phyloP scores from a whole-genome alignment of 2,113 vertebrate species.

The Ictidomys tridecemlineatus region DNA sequence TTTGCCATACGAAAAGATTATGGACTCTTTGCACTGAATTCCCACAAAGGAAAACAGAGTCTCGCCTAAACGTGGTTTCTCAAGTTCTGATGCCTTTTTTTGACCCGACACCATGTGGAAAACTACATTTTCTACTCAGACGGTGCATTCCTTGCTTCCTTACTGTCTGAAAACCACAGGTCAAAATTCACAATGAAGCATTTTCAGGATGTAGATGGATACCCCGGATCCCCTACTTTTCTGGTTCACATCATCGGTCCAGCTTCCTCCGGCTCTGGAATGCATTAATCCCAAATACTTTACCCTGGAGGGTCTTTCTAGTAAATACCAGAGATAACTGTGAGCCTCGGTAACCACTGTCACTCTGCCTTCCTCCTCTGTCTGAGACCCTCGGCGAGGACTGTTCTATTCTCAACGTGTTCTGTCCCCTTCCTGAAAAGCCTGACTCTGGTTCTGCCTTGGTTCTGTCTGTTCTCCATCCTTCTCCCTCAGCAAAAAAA shows the following conservation, averaged over 20 bases:
- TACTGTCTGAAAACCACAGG: not conserved
- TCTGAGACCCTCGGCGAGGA: not conserved
- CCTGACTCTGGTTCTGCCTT: not conserved
- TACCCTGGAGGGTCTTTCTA: not conserved
- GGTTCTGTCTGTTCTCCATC: not conserved
- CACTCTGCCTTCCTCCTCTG: not conserved
- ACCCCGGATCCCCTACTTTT: not conserved
- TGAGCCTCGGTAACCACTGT: too few relatives aligned
- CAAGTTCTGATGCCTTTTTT: conserved; percentile 53
- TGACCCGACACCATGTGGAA: not conserved
- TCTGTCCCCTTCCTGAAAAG: not conserved
- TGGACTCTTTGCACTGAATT: conserved; percentile 64
- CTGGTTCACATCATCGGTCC: not conserved
- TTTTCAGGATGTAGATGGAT: not conserved
- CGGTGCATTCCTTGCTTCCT: not conserved
- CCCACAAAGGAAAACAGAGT: conserved; percentile 50
- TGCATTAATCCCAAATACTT: not conserved
- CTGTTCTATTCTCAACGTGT: not conserved
- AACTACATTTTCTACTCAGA: not conserved
- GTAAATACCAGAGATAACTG: not conserved
- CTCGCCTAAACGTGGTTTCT: conserved; percentile 56
- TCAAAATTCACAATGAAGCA: not conserved
- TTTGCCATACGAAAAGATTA: conserved; percentile 46
- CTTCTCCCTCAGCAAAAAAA: conserved; percentile 19
- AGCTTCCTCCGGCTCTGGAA: conserved; percentile 16